Percentiles rank a stretch among this genome's conserved stretches.
Conservation (phyloP, 2,888 invertebrate genomes). For the Agriopis marginaria region DNA sequence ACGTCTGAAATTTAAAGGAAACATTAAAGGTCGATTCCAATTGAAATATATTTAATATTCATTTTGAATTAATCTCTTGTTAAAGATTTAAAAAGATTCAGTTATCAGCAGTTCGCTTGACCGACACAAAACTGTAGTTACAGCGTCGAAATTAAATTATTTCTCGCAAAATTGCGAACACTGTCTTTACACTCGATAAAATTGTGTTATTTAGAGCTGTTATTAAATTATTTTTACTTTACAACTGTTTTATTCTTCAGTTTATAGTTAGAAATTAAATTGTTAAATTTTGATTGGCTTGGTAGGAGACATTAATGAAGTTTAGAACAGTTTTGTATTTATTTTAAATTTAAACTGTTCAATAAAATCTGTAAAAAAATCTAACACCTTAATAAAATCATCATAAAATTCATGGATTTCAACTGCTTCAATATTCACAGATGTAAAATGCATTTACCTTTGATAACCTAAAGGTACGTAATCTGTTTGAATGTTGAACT, state of each 20-base stretch:
- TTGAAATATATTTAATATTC: no score
- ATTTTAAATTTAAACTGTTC: no score
- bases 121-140: constrained; percentile 3
- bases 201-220: constrained; percentile 7
- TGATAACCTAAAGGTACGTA: no score
- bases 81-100: no score
- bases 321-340: background rate
- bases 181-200: constrained; percentile 22
- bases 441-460: no score
- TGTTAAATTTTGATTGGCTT: background rate
- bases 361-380: no score
- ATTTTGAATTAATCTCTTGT: no score
- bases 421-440: no score
- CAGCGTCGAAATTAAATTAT: constrained; percentile 17
- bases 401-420: no score
- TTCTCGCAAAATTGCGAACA: constrained; percentile 9
- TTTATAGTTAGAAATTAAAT: constrained; percentile 10
- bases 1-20: no score
- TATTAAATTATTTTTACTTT: constrained; percentile 18
- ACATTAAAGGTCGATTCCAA: background rate
- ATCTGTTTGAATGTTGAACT: no score
- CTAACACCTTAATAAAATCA: no score
- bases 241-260: constrained; percentile 15
- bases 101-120: constrained; percentile 9
- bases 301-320: background rate